Evolutionary conservation across 2,888 invertebrate genomes (phyloP), one percentile per base, ranked within the genome.

Genomic region (Shargacucullia verbasci): DNA sequence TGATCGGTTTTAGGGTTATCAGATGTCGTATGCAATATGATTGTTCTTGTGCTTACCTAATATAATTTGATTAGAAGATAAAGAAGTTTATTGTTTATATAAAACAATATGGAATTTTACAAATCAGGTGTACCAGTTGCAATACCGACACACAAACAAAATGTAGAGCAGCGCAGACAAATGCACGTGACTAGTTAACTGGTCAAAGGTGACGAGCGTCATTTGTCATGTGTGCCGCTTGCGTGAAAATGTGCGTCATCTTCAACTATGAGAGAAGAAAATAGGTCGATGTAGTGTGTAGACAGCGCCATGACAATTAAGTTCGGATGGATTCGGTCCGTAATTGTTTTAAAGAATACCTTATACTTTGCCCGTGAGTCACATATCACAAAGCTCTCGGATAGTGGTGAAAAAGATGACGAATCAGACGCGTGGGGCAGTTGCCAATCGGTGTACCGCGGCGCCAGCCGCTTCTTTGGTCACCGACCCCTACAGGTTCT

Each of bases 401-500:
- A 78, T 82, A 85, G 83, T 86, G 84, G 83, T 82, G 76, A 79
- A 81, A 84, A 78, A 81, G 80, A 85, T 87, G 89, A 90, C 86
- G 88, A 91, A 88, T 90, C 87, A 88, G 83, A 76, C 79, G 83
- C 82, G 85, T 82, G 83, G 82, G 83, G 84, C 85, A 82, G 83
- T 86, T 84, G 86, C 87, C 86, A 83, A 84, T 78, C 79, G 79
- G 71, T 69, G 75, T 9, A 9, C 29, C 29, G 7, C 27, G 9
- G 29, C 74, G 78, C 64, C 64, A 60, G 65, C 56, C 65, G 65
- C 61, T 62, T 59, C 66, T 82, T 83, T 91, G 92, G 92, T 92
- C 93, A 90, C 84, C 88, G 92, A 92, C 92, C 93, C 82, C 88
- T 82, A 85, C 93, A 90, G 90, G 93, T 92, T 91, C 87, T 81